Percentiles rank a stretch among this genome's conserved stretches.
phyloP scores from a whole-genome alignment of 2,797 vertebrate species.

The Mionectes olivaceus region DNA sequence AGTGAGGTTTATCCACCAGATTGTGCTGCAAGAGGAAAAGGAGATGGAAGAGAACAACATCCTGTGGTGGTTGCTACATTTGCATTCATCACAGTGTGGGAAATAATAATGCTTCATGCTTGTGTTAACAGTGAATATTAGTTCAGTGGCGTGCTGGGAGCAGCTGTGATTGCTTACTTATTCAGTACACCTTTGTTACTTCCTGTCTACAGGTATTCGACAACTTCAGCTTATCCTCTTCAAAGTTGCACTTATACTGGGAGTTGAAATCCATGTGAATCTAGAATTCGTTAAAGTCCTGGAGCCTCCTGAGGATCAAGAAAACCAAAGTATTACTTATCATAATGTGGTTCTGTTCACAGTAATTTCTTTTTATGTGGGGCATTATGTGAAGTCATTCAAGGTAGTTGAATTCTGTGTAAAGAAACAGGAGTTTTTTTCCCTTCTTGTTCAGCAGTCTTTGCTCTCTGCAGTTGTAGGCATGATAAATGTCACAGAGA shows the following conservation, averaged over 20 bases:
- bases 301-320: constrained; percentile 94
- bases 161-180: background rate
- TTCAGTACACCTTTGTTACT: background rate
- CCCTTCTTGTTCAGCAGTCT: background rate
- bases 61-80: background rate
- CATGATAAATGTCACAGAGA: background rate
- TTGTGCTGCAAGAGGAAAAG: background rate
- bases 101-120: background rate
- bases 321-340: constrained; percentile 87
- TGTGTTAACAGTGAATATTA: background rate
- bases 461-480: background rate
- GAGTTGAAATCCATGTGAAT: constrained; percentile 95
- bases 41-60: background rate
- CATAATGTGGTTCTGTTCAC: background rate
- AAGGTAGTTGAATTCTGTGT: background rate
- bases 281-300: constrained; percentile 92
- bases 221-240: constrained; percentile 96
- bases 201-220: constrained; percentile 87
- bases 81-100: background rate
- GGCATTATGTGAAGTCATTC: background rate
- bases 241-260: constrained; percentile 94
- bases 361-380: background rate
- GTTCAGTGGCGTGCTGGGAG: background rate
- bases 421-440: background rate
- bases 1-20: background rate